phyloP scores from a whole-genome alignment of 2,113 vertebrate genomes.

The Cygnus buccinator region DNA sequence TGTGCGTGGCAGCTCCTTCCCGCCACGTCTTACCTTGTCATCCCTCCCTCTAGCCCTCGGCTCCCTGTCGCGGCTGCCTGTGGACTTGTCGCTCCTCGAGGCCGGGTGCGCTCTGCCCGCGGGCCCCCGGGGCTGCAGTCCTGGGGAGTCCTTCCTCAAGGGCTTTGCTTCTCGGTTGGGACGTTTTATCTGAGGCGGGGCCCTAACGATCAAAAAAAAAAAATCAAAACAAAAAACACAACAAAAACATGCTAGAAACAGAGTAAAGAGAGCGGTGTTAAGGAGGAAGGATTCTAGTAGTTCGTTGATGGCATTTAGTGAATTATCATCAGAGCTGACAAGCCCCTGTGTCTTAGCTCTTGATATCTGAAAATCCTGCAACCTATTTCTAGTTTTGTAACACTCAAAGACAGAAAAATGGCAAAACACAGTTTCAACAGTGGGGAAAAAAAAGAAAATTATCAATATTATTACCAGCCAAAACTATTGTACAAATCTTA shows the following conservation, averaged over 20 bases:
- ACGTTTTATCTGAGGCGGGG: conserved; percentile 85
- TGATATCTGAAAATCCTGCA: not conserved
- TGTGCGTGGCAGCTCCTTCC: not conserved
- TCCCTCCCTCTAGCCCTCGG: conserved; percentile 82
- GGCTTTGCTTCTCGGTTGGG: conserved; percentile 85
- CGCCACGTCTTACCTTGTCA: conserved; percentile 82
- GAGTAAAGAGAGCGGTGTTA: not conserved
- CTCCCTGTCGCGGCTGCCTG: conserved; percentile 79
- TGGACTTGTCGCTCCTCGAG: conserved; percentile 80
- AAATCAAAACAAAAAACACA: not conserved
- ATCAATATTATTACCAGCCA: not conserved
- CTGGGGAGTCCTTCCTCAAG: conserved; percentile 87
- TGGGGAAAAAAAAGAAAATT: not conserved
- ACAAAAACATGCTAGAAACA: conserved; percentile 11
- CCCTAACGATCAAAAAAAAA: conserved; percentile 71
- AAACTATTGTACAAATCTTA: not conserved
- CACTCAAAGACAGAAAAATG: not conserved
- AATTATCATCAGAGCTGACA: not conserved
- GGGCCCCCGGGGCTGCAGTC: conserved; percentile 83
- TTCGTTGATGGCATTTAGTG: not conserved
- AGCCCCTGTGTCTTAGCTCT: not conserved
- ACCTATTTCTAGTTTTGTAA: not conserved
- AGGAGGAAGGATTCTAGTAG: not conserved
- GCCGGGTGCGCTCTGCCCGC: conserved; percentile 79
- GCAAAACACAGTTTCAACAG: not conserved